Base-by-base conservation (phyloP, 2,797 vertebrate genomes). In the Labroides dimidiatus region DNA sequence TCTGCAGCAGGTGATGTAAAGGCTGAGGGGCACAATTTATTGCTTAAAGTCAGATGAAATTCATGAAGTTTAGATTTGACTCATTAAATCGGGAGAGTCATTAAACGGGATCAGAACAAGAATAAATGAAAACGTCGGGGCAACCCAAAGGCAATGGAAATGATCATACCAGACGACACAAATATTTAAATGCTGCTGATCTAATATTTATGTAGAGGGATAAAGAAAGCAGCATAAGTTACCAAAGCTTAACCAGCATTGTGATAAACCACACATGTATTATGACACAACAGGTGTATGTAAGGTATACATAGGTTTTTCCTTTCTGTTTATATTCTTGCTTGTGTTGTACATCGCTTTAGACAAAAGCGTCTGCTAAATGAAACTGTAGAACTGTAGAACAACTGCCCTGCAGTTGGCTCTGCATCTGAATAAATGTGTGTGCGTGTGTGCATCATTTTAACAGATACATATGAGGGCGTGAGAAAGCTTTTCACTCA, bases 1-100 rank as follows among this genome's bases (percentile, higher is more conserved):
- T 57, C 67, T 69, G 62, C 64, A 61, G 21, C 24, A 78, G 69
- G 82, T 80, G 80, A 79, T 23, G 64, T 21, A 23, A 61, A 47
- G 16, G 80, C 81, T 69, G 48, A 44, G 69, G 78, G 79, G 81
- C 76, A 66, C 62, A 67, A 77, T 82, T 86, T 89, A 80, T 77
- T 78, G 69, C 79, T 84, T 76, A 71, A 86, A 77, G 69, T 86
- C 77, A 53, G 80, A 85, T 77, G 69, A 74, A 80, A 85, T 81
- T 89, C 80, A 69, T 74, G 62, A 77, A 81, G 81, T 84, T 83
- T 53, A 80, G 67, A 61, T 81, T 77, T 71, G 60, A 81, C 80
- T 90, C 78, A 84, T 90, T 84, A 87, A 87, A 83, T 78, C 77
- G 70, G 61, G 66, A 44, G 69, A 80, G 67, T 74, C 51, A 81